Percentiles rank a stretch among this genome's conserved stretches.
These are phyloP conservation scores for Bufo bufo DNA, from an alignment of 2,113 vertebrate species.

Conservation along the genomic window DNA sequence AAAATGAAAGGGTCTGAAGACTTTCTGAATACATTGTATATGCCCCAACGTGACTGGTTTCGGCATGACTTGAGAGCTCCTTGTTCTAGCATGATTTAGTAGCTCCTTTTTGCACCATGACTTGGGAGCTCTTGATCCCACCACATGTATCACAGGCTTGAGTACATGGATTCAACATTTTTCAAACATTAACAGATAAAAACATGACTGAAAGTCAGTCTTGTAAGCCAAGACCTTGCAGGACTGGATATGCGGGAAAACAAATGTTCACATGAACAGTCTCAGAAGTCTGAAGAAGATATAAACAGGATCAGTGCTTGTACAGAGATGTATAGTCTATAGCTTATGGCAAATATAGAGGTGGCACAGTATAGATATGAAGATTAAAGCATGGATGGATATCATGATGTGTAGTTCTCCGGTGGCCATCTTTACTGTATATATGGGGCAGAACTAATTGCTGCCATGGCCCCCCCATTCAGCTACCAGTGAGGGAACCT, in stretches of 20 bases:
- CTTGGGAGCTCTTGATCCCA: neutral
- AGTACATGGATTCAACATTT: neutral
- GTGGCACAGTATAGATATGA: neutral
- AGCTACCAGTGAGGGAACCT: too few species aligned
- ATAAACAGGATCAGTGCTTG: neutral
- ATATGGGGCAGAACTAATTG: too few species aligned
- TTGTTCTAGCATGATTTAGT: neutral
- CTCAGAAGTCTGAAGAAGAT: neutral
- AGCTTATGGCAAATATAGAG: neutral
- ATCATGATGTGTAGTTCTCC: neutral
- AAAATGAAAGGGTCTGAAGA: too few species aligned
- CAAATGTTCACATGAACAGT: neutral
- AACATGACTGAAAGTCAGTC: too few species aligned
- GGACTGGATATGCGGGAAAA: neutral
- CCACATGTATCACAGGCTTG: neutral
- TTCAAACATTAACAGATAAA: neutral
- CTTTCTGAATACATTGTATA: neutral
- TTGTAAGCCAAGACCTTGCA: too few species aligned
- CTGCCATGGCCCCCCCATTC: too few species aligned
- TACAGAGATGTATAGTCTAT: neutral
- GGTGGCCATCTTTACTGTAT: too few species aligned
- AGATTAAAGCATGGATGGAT: neutral
- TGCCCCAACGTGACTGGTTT: neutral
- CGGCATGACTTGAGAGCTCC: neutral
- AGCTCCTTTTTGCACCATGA: neutral